Conservation (phyloP, 2,797 vertebrate species). For the Semotilus atromaculatus region DNA sequence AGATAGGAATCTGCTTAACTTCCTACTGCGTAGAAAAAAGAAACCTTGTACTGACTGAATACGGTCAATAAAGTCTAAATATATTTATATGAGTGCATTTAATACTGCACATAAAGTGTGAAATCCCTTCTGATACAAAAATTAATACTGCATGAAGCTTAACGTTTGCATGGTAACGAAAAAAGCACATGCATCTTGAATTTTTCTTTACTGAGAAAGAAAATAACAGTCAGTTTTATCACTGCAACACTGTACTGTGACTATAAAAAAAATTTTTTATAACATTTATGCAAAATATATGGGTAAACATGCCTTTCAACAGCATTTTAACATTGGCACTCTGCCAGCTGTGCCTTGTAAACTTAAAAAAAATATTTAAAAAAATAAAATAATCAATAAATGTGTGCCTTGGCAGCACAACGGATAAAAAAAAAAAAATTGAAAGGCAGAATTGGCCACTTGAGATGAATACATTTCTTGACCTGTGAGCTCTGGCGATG, state of each 20-base stretch:
- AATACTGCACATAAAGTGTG: conserved; percentile 79
- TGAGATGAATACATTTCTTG: conserved; percentile 16
- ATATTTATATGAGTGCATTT: conserved; percentile 85
- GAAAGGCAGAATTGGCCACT: conserved; percentile 26
- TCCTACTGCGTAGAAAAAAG: conserved; percentile 58
- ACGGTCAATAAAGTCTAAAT: conserved; percentile 78
- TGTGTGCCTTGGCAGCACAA: conserved; percentile 21
- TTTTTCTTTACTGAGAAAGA: conserved; percentile 71
- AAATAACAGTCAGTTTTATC: conserved; percentile 68
- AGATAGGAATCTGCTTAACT: conserved; percentile 70
- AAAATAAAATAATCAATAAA: background rate
- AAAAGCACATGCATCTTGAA: conserved; percentile 66
- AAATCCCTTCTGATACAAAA: conserved; percentile 96
- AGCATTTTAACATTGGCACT: conserved; percentile 32
- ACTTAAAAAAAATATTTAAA: conserved; percentile 1
- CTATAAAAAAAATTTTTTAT: background rate
- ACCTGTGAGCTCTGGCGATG: background rate
- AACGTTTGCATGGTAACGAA: conserved; percentile 85
- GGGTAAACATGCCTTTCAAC: conserved; percentile 70
- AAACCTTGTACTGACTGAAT: conserved; percentile 79
- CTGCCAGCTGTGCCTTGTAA: conserved; percentile 24
- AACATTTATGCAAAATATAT: conserved; percentile 12
- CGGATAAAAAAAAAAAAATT: background rate
- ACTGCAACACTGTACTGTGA: conserved; percentile 23
- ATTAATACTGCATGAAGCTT: conserved; percentile 92